Percentiles rank a stretch among this genome's conserved stretches.
Conservation (phyloP, 2,113 vertebrate species). For the Asarcornis scutulata region DNA sequence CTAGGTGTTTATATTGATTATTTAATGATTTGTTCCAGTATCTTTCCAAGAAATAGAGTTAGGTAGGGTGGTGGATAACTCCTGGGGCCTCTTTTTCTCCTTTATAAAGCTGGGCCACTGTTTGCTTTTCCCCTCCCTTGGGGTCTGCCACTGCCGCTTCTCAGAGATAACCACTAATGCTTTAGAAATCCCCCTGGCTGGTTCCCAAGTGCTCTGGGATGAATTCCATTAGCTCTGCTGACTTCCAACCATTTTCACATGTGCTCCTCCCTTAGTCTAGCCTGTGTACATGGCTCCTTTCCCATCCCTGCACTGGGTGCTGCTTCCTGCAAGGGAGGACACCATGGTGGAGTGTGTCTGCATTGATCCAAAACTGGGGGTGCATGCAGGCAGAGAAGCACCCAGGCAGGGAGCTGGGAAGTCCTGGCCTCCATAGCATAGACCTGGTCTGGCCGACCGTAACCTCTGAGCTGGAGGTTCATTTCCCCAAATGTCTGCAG, state of each 20-base stretch:
- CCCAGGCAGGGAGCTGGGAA: neutral
- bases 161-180: neutral
- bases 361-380: neutral
- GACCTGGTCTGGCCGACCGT: neutral
- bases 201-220: neutral
- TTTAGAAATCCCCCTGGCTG: neutral
- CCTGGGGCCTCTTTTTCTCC: neutral
- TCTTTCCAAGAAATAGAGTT: conserved; percentile 21
- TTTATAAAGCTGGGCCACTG: neutral
- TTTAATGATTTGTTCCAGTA: conserved; percentile 30
- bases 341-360: neutral
- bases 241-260: neutral
- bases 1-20: conserved; percentile 33
- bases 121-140: neutral
- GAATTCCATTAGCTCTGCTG: neutral
- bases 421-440: neutral
- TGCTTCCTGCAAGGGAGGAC: neutral
- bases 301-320: neutral
- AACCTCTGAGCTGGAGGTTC: neutral
- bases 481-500: neutral
- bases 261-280: neutral
- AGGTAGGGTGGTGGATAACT: neutral
- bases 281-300: neutral
- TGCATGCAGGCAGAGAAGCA: neutral
- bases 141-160: neutral